A percentile compares a stretch with the other conserved stretches of the same genome.
phyloP scores from a whole-genome alignment of 2,888 invertebrate genomes.

The Pandemis heparana region DNA sequence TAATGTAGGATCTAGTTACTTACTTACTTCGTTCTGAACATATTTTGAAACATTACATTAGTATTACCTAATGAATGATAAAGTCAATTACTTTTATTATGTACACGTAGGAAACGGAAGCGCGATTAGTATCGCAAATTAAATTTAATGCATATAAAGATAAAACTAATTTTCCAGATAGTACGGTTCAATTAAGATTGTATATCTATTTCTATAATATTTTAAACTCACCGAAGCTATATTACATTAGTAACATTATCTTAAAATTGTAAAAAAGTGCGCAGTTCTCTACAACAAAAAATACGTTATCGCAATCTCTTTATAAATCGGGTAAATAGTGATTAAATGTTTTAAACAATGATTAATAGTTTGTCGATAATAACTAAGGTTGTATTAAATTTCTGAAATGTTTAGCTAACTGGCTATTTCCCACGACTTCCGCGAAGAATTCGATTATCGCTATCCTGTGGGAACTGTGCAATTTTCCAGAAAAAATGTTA shows the following conservation, averaged over 20 bases:
- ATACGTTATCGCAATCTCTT: too few species aligned
- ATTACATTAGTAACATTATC: not conserved
- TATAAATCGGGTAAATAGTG: not conserved
- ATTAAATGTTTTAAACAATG: too few species aligned
- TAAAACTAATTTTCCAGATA: not conserved
- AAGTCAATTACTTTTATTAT: slow-evolving; percentile 1
- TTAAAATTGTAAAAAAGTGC: not conserved
- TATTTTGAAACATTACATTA: too few species aligned
- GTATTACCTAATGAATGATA: not conserved
- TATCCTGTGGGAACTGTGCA: too few species aligned
- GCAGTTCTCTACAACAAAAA: not conserved
- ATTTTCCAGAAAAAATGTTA: too few species aligned
- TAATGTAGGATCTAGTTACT: too few species aligned
- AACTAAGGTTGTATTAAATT: too few species aligned
- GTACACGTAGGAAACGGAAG: not conserved
- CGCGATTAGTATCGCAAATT: slow-evolving; percentile 6
- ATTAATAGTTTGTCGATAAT: too few species aligned
- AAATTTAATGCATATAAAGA: not conserved
- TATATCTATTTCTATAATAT: not conserved
- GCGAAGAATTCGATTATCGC: too few species aligned
- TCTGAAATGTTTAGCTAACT: too few species aligned
- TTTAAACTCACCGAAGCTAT: not conserved
- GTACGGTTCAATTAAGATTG: not conserved
- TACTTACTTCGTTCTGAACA: too few species aligned
- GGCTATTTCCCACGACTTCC: too few species aligned